These are phyloP conservation scores for Automeris io DNA, from an alignment of 2,888 invertebrate genomes.

Conservation along the genomic window DNA sequence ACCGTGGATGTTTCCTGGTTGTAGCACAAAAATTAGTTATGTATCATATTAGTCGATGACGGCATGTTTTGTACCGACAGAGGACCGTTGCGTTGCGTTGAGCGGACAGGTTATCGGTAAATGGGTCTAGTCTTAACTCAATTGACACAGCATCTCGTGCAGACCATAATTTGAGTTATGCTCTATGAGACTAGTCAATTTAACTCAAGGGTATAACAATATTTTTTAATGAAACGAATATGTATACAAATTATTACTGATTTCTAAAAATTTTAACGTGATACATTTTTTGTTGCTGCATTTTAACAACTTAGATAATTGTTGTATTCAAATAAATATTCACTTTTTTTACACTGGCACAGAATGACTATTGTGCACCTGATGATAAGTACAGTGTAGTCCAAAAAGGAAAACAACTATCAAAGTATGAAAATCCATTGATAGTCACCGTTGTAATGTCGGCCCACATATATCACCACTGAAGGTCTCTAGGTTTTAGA, in stretches of 20 bases:
- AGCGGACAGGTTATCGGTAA: slow-evolving; percentile 44
- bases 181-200: slow-evolving; percentile 7
- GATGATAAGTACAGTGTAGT: too few relatives aligned
- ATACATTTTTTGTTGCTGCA: not conserved
- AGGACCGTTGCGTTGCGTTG: too few relatives aligned
- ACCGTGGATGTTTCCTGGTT: slow-evolving; percentile 30
- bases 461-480: too few relatives aligned
- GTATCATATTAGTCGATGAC: slow-evolving; percentile 45
- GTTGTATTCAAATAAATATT: too few relatives aligned
- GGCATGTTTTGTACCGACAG: slow-evolving; percentile 24
- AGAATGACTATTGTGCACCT: too few relatives aligned
- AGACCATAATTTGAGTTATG: slow-evolving; percentile 31
- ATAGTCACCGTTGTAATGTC: too few relatives aligned
- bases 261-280: slow-evolving; percentile 9
- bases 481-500: too few relatives aligned
- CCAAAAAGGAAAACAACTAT: too few relatives aligned
- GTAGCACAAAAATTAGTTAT: slow-evolving; percentile 20
- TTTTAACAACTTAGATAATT: too few relatives aligned
- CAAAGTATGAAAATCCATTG: too few relatives aligned
- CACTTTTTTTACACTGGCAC: too few relatives aligned
- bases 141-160: slow-evolving; percentile 42
- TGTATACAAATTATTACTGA: not conserved
- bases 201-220: slow-evolving; percentile 29
- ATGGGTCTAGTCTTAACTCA: slow-evolving; percentile 35
- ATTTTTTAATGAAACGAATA: slow-evolving; percentile 12